Base-by-base conservation (phyloP, 2,113 vertebrate genomes). In the Henicopernis longicauda region DNA sequence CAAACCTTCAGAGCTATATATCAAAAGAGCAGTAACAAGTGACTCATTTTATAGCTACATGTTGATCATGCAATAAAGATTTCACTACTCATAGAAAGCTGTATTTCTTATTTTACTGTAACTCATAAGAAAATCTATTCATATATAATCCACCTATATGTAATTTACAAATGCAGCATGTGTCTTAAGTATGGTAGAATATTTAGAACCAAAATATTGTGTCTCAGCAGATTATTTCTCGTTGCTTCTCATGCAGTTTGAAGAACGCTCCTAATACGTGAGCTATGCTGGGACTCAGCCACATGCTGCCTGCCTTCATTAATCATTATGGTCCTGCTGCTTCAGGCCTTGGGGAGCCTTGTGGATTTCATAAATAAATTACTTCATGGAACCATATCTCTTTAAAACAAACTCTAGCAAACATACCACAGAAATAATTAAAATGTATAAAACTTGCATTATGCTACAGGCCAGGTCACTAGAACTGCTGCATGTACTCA, bases 241-340 rank as follows among this genome's bases (percentile, higher is more conserved):
- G 54, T 71, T 77, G 18, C 58, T 78, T 57, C 34, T 65, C n/a
- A 34, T 72, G 63, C 66, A 85, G 52, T 61, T 72, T 71, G 92
- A 70, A 81, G 83, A 96, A 82, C 58, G 49, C 36, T 90, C 57
- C 57, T 86, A 82, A 89, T 63, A 84, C 7, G 32, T 49, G 45
- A 89, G 65, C 82, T 67, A 59, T 40, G 63, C 58, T 89, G 74
- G 44, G 83, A 92, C 73, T 73, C 72, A 57, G 77, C 69, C 84
- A 85, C 93, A 84, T 87, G 93, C 95, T 95, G 89, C 66, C 81
- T 89, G 89, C 72, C 89, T 96, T 96, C 95, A 95, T 95, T 97
- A 96, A 95, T 96, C 94, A 87, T 69, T 70, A 54, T 86, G 5
- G 6, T 66, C 89, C 87, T 59, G 65, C 90, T 94, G 93, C 57